Base-by-base conservation (phyloP, 2,113 vertebrate species). In the Scartelaos histophorus region DNA sequence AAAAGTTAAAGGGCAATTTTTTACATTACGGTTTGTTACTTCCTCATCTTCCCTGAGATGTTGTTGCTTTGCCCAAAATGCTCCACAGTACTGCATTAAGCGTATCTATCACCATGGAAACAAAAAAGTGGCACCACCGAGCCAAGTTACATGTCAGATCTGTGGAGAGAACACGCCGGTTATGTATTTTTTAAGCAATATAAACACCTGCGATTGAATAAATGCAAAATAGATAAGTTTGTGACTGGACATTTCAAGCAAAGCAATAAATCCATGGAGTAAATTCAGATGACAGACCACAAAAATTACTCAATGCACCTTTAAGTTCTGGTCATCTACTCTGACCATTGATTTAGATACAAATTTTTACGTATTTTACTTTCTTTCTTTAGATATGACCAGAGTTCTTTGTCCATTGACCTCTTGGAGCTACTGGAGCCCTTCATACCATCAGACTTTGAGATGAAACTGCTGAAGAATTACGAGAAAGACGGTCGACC, bases 371-470 rank as follows among this genome's bases (percentile, higher is more conserved):
- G 10, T 43, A 43, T 43, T 10, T 10, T 1, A 43, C 10, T 43
- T 61, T n/a, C 11, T 67, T 57, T 43, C 1, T 2, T 13, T 89
- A 99, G 98, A 56, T 99, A 97, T 0, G 93, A 99, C 88, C 94
- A 97, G 80, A 89, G 96, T 76, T 81, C 94, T 54, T 87, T 99
- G 62, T 95, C 94, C 80, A 85, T 99, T 11, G 98, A 99, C 89
- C 96, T 99, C 73, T 87, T 99, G 88, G 98, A 99, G 85, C 86
- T 98, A 64, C 91, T 99, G 69, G 94, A 95, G 78, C 95, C 92
- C 56, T 99, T 99, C 71, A 92, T 97, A 73, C 98, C 97, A 19
- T 96, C 96, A 0, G 96, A 98, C 73, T 98, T 93, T 0, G 98
- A 99, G 87, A 91, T 90, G 68, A 96, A 93, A 61, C 91, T 96